Evolutionary conservation across 1,140 invertebrate genomes (phyloP), one percentile per base, ranked within the genome.

Genomic region (Grapholita molesta): DNA sequence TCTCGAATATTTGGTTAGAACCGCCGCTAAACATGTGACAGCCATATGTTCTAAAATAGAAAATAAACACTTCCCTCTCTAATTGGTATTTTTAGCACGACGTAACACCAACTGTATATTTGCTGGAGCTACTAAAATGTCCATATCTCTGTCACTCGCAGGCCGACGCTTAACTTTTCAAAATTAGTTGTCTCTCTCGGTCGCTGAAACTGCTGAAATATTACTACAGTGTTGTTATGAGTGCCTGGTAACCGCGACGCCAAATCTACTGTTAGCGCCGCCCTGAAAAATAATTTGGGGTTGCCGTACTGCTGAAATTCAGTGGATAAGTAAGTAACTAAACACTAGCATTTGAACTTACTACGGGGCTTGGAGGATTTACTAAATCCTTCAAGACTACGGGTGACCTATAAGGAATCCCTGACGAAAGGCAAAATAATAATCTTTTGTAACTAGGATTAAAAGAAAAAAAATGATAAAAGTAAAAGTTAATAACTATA

Each of bases 181-280:
- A 32, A 52, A 15, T 8, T 66, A 55, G 65, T 48, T 61, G 67
- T 61, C 12, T 64, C 66, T 64, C 65, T 33, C 9, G 52, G 66
- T 70, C 80, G 77, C 67, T 64, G 67, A 61, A 75, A 71, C 75
- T 38, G 71, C 84, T 84, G 84, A 86, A 85, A 84, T 70, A 65
- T 52, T 68, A 69, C 74, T 77, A 73, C 67, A 68, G 42, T 25
- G 15, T 42, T 35, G 21, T 69, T 75, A 73, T 83, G 76, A 55
- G 28, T 35, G 71, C 86, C 86, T 87, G 73, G 85, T 89, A 85
- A 35, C 48, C 68, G 67, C 78, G 82, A 83, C 85, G 86, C 85
- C 76, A 75, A 82, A 79, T 76, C 78, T 78, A 82, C 81, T 77
- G 82, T 84, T 79, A 84, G 77, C 85, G 83, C 72, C 83, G 81